A percentile compares a stretch with the other conserved stretches of the same genome.
Evolutionary conservation across 1,140 invertebrate genomes (phyloP).

Genomic region (Uloborus diversus): DNA sequence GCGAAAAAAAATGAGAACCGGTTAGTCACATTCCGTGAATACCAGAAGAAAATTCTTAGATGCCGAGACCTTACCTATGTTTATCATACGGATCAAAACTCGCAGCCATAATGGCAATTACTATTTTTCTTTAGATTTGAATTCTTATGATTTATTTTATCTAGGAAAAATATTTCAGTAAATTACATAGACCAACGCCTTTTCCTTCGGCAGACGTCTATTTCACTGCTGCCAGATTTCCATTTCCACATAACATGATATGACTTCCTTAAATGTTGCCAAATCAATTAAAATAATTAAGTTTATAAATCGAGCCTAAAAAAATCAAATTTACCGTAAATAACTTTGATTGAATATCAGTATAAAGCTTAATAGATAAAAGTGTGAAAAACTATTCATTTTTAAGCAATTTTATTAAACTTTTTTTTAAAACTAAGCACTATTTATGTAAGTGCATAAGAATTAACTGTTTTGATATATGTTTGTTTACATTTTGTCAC

Average conservation of each 20-base stretch:
- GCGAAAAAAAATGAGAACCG: constrained; percentile 13
- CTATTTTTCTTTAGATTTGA: neutral
- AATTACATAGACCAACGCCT: constrained; percentile 42
- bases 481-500: too few species aligned
- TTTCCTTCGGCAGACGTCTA: constrained; percentile 31
- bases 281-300: neutral
- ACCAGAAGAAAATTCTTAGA: neutral
- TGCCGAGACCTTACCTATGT: constrained; percentile 27
- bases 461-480: too few species aligned
- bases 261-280: neutral
- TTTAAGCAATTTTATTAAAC: too few species aligned
- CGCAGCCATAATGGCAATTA: constrained; percentile 42
- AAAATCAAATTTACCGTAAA: too few species aligned
- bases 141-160: neutral
- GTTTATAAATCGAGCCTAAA: neutral
- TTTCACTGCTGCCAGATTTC: constrained; percentile 14
- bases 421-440: too few species aligned
- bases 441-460: too few species aligned
- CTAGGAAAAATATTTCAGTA: constrained; percentile 6
- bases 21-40: constrained; percentile 41
- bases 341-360: too few species aligned
- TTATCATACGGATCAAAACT: constrained; percentile 56
- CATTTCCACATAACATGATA: neutral
- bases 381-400: too few species aligned
- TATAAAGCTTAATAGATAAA: too few species aligned